Percentiles rank a stretch among this genome's conserved stretches.
phyloP scores from a whole-genome alignment of 2,113 vertebrate species.

The Circaetus gallicus region DNA sequence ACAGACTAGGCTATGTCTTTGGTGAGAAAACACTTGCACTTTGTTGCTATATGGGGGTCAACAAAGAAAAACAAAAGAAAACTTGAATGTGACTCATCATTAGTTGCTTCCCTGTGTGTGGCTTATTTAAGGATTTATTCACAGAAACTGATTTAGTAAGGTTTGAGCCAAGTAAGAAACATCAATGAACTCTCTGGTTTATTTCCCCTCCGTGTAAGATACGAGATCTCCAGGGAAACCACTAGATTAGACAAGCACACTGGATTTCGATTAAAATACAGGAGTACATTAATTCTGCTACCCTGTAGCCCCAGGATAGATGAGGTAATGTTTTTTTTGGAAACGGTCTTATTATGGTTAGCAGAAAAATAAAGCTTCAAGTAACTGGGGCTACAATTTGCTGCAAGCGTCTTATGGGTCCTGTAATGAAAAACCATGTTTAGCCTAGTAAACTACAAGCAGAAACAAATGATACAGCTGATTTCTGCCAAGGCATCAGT shows the following conservation, averaged over 20 bases:
- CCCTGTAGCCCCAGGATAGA: slow-evolving; percentile 21
- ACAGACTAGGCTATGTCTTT: neutral
- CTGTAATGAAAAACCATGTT: slow-evolving; percentile 37
- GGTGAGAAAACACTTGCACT: slow-evolving; percentile 34
- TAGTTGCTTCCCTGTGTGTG: slow-evolving; percentile 65
- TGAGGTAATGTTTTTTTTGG: slow-evolving; percentile 70
- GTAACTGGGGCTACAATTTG: slow-evolving; percentile 17
- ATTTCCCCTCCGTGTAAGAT: slow-evolving; percentile 46
- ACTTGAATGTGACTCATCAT: slow-evolving; percentile 73
- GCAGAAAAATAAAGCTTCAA: slow-evolving; percentile 54
- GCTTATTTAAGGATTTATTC: slow-evolving; percentile 71
- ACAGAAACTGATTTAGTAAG: slow-evolving; percentile 69
- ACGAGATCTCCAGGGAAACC: slow-evolving; percentile 50
- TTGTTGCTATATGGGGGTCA: slow-evolving; percentile 77
- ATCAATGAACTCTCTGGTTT: slow-evolving; percentile 59
- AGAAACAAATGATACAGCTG: slow-evolving; percentile 31
- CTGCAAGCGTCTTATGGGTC: slow-evolving; percentile 11
- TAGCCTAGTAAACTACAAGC: slow-evolving; percentile 35
- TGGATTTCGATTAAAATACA: slow-evolving; percentile 55
- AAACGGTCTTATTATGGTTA: slow-evolving; percentile 43
- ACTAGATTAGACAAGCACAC: slow-evolving; percentile 29
- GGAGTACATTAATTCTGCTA: slow-evolving; percentile 51
- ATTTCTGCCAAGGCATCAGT: neutral
- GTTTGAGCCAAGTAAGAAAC: slow-evolving; percentile 56
- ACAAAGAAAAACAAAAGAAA: slow-evolving; percentile 74